phyloP scores from a whole-genome alignment of 2,113 vertebrate species.

The Petromus typicus region DNA sequence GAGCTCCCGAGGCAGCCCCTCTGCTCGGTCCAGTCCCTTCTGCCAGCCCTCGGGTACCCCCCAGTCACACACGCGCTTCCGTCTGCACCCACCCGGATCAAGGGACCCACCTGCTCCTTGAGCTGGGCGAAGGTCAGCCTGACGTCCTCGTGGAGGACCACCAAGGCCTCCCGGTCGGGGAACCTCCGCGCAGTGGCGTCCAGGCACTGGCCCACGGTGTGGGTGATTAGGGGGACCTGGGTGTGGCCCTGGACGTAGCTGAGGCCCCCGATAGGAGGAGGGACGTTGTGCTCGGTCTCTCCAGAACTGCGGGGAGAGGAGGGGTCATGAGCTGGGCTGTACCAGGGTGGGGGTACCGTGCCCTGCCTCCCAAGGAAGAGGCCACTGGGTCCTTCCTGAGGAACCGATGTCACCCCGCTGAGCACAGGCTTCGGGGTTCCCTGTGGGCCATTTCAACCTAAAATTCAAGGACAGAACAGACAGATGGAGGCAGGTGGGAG shows the following conservation, averaged over 20 bases:
- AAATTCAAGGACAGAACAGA: constrained; percentile 9
- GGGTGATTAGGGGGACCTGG: constrained; percentile 75
- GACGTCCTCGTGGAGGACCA: constrained; percentile 86
- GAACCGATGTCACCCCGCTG: not conserved
- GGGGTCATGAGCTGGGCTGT: accelerated
- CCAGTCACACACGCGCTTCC: not conserved
- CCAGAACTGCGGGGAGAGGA: constrained; percentile 59
- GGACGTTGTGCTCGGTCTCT: accelerated
- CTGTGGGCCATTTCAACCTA: not conserved
- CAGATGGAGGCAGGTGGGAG: not conserved
- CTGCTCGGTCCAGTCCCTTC: not conserved
- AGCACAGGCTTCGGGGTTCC: not conserved
- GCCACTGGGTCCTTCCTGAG: not conserved
- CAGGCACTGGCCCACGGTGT: constrained; percentile 89
- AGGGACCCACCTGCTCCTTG: constrained; percentile 90
- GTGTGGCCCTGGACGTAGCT: constrained; percentile 91
- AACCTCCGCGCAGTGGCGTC: constrained; percentile 81
- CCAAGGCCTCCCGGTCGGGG: constrained; percentile 90
- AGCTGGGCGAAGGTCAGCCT: constrained; percentile 93
- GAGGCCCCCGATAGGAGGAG: constrained; percentile 84
- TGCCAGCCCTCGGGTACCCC: not conserved
- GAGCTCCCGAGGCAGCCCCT: not conserved
- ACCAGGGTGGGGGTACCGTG: not conserved
- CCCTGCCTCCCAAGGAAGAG: not conserved
- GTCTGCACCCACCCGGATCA: not conserved